These are phyloP conservation scores for Auanema freiburgensis DNA, from an alignment of 2,888 invertebrate species.

Conservation along the genomic window DNA sequence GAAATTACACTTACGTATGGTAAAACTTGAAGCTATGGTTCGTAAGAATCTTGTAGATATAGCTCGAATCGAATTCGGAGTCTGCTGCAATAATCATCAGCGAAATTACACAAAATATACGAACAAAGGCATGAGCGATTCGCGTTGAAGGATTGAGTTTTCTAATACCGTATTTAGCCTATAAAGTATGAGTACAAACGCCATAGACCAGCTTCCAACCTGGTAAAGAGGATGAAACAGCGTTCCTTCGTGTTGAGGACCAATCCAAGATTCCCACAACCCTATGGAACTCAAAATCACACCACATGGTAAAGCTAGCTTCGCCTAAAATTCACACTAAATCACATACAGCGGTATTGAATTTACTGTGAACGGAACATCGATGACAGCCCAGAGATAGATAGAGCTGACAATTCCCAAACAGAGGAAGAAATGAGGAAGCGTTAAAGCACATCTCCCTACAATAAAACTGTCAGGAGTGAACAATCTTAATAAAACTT, in stretches of 20 bases:
- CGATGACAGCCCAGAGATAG: slow-evolving; percentile 41
- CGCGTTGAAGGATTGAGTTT: slow-evolving; percentile 52
- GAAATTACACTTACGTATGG: slow-evolving; percentile 24
- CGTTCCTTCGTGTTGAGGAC: slow-evolving; percentile 46
- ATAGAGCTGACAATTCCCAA: slow-evolving; percentile 30
- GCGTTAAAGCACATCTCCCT: slow-evolving; percentile 21
- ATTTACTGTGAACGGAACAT: slow-evolving; percentile 24
- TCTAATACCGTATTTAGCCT: slow-evolving; percentile 58
- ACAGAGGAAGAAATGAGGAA: slow-evolving; percentile 32
- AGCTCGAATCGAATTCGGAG: slow-evolving; percentile 5
- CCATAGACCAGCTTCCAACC: no score
- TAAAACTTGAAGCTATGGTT: slow-evolving; percentile 17
- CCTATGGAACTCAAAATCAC: slow-evolving; percentile 50
- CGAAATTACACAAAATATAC: slow-evolving; percentile 28
- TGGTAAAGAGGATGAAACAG: slow-evolving; percentile 48
- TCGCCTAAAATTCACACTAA: slow-evolving; percentile 20
- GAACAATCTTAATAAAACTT: slow-evolving; percentile 13
- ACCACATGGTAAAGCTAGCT: slow-evolving; percentile 42
- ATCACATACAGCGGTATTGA: neutral
- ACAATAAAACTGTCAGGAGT: no score
- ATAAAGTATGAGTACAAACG: no score
- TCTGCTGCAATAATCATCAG: slow-evolving; percentile 22
- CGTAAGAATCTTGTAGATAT: slow-evolving; percentile 20
- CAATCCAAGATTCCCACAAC: slow-evolving; percentile 60
- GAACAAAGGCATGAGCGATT: slow-evolving; percentile 17